Evolutionary conservation across 2,888 invertebrate species (phyloP), one percentile per base, ranked within the genome.

Genomic region (Cactoblastis cactorum): DNA sequence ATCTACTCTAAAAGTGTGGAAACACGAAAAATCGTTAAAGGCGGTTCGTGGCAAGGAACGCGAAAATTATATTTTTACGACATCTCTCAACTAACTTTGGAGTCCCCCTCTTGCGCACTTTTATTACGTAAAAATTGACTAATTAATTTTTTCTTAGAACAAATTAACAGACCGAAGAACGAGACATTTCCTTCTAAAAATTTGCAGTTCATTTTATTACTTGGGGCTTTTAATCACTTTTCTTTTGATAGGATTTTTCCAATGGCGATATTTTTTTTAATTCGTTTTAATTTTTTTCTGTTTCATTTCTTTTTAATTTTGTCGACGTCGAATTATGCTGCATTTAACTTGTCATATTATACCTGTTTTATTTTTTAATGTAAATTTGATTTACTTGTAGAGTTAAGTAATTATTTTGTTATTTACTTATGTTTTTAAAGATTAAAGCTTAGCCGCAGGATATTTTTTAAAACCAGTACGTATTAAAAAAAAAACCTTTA

Each of bases 71-170:
- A 34, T 35, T 47, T 47, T 47, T 48, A 48, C 38, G 48, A 37
- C 38, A 48, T 15, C 48, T 38, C 22, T 0, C 11, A 9, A 19
- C 28, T 43, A 15, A 43, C 24, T 43, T 43, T n/a, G 24, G 22
- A 24, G 14, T 41, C 24, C 41, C 19, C 22, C 45, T 17, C 38
- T 65, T 65, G 62, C 68, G 64, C 59, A 63, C 61, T 61, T 70
- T 74, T 69, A 69, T 75, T 71, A 72, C 69, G 71, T 75, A 69
- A 74, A 71, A 69, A 73, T 73, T 65, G 68, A 64, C 74, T 83
- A 84, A 86, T 84, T 85, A 84, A 80, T 80, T 85, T 85, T 83
- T 82, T 82, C 81, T 84, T 76, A 69, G 63, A 69, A 62, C 57
- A 69, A 77, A 74, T 74, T 73, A 72, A 74, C 71, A 63, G 65